Percentiles rank a stretch among this genome's conserved stretches.
Conservation (phyloP, 2,797 vertebrate genomes). For the Spheniscus humboldti region DNA sequence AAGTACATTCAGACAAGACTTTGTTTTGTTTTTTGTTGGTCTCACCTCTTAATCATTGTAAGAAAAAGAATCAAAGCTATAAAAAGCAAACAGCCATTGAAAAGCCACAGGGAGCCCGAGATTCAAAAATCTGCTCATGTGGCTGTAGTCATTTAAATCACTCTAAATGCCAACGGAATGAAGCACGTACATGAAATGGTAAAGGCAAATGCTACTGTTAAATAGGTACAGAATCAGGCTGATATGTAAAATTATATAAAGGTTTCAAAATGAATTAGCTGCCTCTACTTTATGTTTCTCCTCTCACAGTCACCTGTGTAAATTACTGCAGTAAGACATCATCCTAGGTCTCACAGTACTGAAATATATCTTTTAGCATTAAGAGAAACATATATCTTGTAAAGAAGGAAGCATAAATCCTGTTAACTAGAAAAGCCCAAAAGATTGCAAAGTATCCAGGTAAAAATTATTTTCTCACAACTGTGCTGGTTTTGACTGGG, state of each 20-base stretch:
- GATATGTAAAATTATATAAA: neutral
- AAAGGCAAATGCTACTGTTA: neutral
- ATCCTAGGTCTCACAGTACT: neutral
- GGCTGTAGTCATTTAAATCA: slow-evolving; percentile 3
- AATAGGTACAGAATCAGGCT: neutral
- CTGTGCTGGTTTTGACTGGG: no score
- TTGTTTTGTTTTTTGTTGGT: neutral
- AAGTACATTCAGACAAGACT: neutral
- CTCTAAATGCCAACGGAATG: neutral
- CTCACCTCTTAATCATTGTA: neutral
- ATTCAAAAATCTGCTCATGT: neutral
- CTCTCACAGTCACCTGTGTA: neutral
- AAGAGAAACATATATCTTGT: neutral
- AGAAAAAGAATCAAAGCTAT: neutral
- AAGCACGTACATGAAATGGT: neutral
- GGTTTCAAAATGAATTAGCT: slow-evolving; percentile 11
- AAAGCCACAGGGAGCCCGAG: neutral
- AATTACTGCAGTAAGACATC: slow-evolving; percentile 24
- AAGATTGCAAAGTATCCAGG: neutral
- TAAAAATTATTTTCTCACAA: neutral
- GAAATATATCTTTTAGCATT: slow-evolving; percentile 32
- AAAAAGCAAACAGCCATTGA: neutral
- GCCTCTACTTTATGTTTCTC: slow-evolving; percentile 5
- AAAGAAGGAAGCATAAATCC: slow-evolving; percentile 18
- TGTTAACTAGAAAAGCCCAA: slow-evolving; percentile 17